phyloP scores from a whole-genome alignment of 2,797 vertebrate genomes.

The Nothura maculosa region DNA sequence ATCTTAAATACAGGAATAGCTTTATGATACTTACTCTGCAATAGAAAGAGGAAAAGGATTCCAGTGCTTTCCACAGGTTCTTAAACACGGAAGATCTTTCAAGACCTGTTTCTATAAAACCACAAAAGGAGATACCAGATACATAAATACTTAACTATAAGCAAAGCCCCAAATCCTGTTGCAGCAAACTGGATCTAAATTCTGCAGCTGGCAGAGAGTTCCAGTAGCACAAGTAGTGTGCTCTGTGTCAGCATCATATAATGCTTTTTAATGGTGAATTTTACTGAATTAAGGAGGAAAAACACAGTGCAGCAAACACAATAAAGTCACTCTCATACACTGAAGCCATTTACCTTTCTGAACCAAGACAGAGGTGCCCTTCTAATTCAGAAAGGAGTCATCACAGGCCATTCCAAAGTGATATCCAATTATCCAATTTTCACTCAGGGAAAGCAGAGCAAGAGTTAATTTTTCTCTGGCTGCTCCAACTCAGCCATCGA shows the following conservation, averaged over 20 bases:
- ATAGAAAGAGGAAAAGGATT: neutral
- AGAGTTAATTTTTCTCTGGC: slow-evolving; percentile 23
- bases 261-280: neutral
- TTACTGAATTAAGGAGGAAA: neutral
- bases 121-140: neutral
- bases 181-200: neutral
- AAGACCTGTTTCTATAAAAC: neutral
- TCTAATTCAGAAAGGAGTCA: neutral
- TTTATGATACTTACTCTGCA: neutral
- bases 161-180: neutral
- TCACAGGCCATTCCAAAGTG: neutral
- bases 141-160: neutral
- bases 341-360: neutral
- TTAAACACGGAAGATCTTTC: neutral
- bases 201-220: neutral
- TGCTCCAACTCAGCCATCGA: neutral
- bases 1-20: neutral
- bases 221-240: neutral
- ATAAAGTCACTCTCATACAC: neutral
- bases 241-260: fast-evolving
- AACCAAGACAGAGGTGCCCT: neutral
- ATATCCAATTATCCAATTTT: neutral
- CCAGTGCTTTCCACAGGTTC: neutral
- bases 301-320: fast-evolving
- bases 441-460: neutral